Evolutionary conservation across 2,113 vertebrate genomes (phyloP).

Genomic region (Cephalopterus ornatus): DNA sequence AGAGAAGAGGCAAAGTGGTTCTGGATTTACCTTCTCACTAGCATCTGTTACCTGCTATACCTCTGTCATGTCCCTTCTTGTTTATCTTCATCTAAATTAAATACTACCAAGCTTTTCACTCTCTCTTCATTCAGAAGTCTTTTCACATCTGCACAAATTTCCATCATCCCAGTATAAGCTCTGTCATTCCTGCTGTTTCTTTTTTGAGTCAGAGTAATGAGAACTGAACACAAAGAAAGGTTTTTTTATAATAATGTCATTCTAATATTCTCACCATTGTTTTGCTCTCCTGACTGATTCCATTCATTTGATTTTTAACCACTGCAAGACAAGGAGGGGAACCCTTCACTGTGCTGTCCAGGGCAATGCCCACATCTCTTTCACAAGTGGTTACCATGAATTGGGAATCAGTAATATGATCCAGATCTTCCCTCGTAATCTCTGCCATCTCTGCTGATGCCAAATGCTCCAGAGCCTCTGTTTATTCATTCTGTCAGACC

Average conservation of each 20-base stretch:
- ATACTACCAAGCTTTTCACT: neutral
- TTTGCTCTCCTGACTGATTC: neutral
- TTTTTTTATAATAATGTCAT: neutral
- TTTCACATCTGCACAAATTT: constrained; percentile 15
- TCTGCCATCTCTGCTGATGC: constrained; percentile 18
- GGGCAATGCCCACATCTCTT: neutral
- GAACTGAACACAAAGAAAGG: neutral
- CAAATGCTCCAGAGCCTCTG: fast-evolving
- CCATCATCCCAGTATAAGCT: neutral
- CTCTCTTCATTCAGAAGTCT: constrained; percentile 1
- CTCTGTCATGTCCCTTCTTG: neutral
- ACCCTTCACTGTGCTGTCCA: neutral
- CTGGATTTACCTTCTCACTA: constrained; percentile 19
- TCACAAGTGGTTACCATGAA: neutral
- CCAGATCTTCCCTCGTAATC: constrained; percentile 2
- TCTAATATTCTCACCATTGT: neutral
- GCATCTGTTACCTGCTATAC: neutral
- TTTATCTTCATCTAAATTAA: constrained; percentile 38
- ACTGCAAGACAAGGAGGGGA: neutral
- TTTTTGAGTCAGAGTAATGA: neutral
- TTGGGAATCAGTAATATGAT: neutral
- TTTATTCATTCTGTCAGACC: constrained; percentile 50
- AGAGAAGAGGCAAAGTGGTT: neutral
- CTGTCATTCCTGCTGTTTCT: neutral
- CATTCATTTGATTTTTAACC: neutral